phyloP scores from a whole-genome alignment of 2,888 invertebrate genomes.

The Amaurobius ferox region DNA sequence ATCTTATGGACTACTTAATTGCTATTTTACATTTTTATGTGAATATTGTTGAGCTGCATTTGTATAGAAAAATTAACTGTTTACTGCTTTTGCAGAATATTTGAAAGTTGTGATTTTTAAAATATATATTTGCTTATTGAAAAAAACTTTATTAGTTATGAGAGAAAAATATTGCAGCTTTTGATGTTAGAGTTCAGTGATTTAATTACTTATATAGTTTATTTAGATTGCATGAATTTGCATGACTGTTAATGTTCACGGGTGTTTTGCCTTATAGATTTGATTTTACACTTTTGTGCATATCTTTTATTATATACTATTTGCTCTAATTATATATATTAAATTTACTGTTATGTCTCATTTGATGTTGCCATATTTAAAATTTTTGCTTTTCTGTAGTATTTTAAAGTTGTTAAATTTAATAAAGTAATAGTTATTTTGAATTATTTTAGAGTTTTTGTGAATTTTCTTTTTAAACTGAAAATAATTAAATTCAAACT shows the following conservation, averaged over 20 bases:
- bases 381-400: not conserved
- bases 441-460: too few relatives aligned
- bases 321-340: not conserved
- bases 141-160: too few relatives aligned
- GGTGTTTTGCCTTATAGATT: not conserved
- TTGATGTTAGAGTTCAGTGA: not conserved
- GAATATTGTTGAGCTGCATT: too few relatives aligned
- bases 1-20: too few relatives aligned
- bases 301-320: not conserved
- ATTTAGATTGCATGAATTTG: constrained; percentile 32
- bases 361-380: not conserved
- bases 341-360: not conserved
- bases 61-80: too few relatives aligned
- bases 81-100: too few relatives aligned
- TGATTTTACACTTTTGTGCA: not conserved
- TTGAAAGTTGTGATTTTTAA: too few relatives aligned
- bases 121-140: too few relatives aligned
- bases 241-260: constrained; percentile 17
- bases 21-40: too few relatives aligned
- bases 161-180: not conserved
- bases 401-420: not conserved
- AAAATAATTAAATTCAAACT: too few relatives aligned
- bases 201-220: not conserved
- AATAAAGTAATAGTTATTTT: not conserved
- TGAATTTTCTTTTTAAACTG: too few relatives aligned